phyloP scores from a whole-genome alignment of 2,797 vertebrate species.

The Columba guinea region DNA sequence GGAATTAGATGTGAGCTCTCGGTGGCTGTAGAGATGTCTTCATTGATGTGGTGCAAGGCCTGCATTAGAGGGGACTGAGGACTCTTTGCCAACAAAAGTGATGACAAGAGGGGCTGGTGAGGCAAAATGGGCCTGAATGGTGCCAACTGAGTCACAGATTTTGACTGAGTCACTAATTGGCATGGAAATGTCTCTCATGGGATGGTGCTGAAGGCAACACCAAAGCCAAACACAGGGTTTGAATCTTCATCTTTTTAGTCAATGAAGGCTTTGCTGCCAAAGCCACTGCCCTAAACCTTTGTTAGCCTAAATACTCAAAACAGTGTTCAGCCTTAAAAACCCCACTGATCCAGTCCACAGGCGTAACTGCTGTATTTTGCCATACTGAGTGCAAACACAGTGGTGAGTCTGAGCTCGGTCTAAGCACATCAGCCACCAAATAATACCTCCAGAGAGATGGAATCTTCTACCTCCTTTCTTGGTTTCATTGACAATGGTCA shows the following conservation, averaged over 20 bases:
- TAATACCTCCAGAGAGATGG: background rate
- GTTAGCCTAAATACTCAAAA: background rate
- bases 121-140: constrained; percentile 15
- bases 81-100: background rate
- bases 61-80: background rate
- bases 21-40: background rate
- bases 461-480: background rate
- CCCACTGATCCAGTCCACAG: background rate
- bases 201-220: background rate
- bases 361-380: background rate
- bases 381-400: background rate
- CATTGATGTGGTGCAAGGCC: background rate
- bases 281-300: background rate
- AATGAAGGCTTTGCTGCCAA: background rate
- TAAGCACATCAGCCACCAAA: background rate
- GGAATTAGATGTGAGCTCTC: background rate
- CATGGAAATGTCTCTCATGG: background rate
- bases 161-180: constrained; percentile 3
- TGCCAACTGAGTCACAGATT: constrained; percentile 21
- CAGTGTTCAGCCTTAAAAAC: background rate
- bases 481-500: background rate
- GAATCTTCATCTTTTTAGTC: background rate
- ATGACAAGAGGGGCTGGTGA: constrained; percentile 13
- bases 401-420: background rate
- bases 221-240: background rate